Conservation (phyloP, 2,113 vertebrate species). For the Athene noctua region DNA sequence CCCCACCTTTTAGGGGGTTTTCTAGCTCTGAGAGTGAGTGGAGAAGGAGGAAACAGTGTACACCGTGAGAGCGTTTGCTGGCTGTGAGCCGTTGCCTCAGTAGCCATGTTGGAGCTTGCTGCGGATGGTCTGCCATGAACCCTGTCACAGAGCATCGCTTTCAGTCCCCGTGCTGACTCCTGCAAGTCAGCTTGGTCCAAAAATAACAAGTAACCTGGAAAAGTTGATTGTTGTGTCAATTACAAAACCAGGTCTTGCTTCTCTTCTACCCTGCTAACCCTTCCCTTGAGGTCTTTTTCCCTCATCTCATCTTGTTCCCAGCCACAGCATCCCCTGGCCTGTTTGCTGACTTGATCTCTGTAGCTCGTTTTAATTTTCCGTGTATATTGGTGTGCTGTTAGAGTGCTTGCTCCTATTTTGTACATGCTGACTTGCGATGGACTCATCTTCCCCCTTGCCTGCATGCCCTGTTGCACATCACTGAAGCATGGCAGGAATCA, state of each 20-base stretch:
- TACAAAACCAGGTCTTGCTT: not conserved
- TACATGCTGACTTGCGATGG: not conserved
- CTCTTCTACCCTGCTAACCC: not conserved
- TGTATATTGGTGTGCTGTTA: not conserved
- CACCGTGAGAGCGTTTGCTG: accelerated
- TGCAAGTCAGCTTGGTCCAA: not conserved
- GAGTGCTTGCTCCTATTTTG: not conserved
- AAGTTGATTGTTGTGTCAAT: not conserved
- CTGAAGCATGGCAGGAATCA: not conserved
- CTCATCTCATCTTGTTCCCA: not conserved
- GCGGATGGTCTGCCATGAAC: not conserved
- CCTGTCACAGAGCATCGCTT: not conserved
- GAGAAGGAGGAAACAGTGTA: not conserved
- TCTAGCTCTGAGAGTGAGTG: not conserved
- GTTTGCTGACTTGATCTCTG: not conserved
- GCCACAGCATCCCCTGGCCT: not conserved
- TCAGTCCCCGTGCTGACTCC: not conserved
- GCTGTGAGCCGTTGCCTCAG: not conserved
- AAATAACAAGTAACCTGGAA: slow-evolving; percentile 16
- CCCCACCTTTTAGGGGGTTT: not conserved
- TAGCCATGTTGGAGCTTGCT: not conserved
- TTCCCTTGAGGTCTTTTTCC: not conserved
- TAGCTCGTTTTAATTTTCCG: not conserved
- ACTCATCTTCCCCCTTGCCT: not conserved
- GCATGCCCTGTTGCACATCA: accelerated